Evolutionary conservation across 2,888 invertebrate species (phyloP).

Genomic region (Lasioglossum lativentre): DNA sequence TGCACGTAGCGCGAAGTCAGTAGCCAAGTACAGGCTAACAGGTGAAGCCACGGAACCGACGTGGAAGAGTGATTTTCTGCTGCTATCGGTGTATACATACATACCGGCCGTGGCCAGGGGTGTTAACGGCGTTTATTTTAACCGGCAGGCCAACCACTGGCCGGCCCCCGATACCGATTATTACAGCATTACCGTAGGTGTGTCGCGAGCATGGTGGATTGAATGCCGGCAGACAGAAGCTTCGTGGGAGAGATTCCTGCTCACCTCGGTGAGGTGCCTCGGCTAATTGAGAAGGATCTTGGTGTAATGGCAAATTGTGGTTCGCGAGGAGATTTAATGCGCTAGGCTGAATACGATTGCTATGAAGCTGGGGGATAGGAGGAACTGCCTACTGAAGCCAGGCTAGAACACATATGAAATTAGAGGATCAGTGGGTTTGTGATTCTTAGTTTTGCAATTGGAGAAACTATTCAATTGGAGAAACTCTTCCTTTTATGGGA

Average conservation of each 20-base stretch:
- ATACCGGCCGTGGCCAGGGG: conserved; percentile 17
- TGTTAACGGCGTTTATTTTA: conserved; percentile 58
- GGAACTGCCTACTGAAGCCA: not conserved
- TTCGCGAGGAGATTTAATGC: not conserved
- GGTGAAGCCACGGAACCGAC: conserved; percentile 41
- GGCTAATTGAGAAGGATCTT: not conserved
- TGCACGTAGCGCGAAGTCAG: conserved; percentile 58
- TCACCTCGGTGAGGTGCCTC: too few relatives aligned
- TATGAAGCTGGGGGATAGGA: too few relatives aligned
- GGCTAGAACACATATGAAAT: not conserved
- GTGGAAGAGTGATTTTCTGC: conserved; percentile 50
- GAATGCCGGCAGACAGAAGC: conserved; percentile 32
- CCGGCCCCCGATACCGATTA: conserved; percentile 47
- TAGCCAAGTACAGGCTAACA: conserved; percentile 59
- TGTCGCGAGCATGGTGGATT: conserved; percentile 35
- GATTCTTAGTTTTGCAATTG: not conserved
- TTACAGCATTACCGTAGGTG: conserved; percentile 55
- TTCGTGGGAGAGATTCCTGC: conserved; percentile 41
- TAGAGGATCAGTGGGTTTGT: not conserved
- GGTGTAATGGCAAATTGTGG: not conserved
- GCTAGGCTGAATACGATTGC: not conserved
- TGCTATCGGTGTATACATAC: conserved; percentile 2
- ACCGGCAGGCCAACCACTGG: conserved; percentile 18
- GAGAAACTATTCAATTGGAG: not conserved
- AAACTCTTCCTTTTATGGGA: not conserved